These are phyloP conservation scores for Hylomyscus alleni DNA, from an alignment of 2,797 vertebrate genomes.

Conservation along the genomic window DNA sequence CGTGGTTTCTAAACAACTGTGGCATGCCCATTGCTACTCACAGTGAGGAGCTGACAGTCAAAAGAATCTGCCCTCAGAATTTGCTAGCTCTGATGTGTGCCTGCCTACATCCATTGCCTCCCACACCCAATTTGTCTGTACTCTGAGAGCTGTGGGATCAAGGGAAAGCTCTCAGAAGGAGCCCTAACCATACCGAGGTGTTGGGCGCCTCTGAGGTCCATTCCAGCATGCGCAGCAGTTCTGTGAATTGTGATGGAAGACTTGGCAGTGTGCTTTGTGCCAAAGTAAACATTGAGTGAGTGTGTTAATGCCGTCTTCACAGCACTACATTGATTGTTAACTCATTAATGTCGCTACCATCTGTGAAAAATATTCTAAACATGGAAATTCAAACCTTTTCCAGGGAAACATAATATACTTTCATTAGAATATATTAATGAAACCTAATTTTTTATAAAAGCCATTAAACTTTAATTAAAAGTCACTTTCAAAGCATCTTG, in stretches of 20 bases:
- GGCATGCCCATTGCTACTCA: not conserved
- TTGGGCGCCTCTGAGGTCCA: not conserved
- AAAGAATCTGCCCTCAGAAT: not conserved
- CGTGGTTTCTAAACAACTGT: not conserved
- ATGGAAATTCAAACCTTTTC: not conserved
- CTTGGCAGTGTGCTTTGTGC: not conserved
- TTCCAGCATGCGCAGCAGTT: not conserved
- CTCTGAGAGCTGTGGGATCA: too few relatives aligned
- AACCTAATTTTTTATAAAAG: not conserved
- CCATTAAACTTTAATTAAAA: not conserved
- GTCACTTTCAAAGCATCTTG: not conserved
- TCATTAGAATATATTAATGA: not conserved
- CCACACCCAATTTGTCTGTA: not conserved
- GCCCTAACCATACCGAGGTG: not conserved
- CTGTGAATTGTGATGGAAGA: not conserved
- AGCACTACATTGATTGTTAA: not conserved
- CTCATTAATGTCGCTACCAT: not conserved
- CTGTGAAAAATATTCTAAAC: constrained; percentile 13
- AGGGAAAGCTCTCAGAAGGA: not conserved
- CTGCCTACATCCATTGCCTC: not conserved
- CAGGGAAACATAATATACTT: not conserved
- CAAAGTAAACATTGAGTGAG: not conserved
- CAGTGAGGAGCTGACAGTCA: too few relatives aligned
- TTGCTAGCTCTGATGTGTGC: not conserved
- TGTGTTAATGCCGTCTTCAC: not conserved